These are phyloP conservation scores for Plutella xylostella DNA, from an alignment of 2,888 invertebrate genomes.

Conservation along the genomic window DNA sequence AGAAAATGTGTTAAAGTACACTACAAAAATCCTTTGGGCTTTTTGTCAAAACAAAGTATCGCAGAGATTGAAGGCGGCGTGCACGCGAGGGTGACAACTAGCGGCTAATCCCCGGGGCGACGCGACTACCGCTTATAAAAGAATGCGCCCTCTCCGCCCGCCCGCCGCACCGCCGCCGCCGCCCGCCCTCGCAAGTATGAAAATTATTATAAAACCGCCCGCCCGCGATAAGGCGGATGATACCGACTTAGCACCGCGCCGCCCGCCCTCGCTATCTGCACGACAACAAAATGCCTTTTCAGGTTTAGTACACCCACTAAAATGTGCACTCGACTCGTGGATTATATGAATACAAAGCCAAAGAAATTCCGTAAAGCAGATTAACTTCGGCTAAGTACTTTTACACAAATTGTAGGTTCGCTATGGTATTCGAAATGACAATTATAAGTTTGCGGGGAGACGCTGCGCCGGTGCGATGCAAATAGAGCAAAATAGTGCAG, in stretches of 20 bases:
- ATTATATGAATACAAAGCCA: background rate
- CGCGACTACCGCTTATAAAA: constrained; percentile 46
- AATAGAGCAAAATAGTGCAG: constrained; percentile 58
- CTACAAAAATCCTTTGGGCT: constrained; percentile 45
- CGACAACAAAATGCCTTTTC: constrained; percentile 51
- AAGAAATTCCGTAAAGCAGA: background rate
- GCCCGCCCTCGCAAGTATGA: constrained; percentile 36
- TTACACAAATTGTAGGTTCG: constrained; percentile 34
- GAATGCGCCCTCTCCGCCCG: constrained; percentile 16
- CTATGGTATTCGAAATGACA: constrained; percentile 64
- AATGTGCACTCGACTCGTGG: constrained; percentile 2
- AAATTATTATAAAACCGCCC: constrained; percentile 65
- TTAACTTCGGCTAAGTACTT: background rate
- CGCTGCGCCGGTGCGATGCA: constrained; percentile 46
- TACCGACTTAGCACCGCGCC: constrained; percentile 24
- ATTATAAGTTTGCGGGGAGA: constrained; percentile 54
- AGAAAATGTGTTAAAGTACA: constrained; percentile 22
- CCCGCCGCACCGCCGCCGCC: constrained; percentile 10
- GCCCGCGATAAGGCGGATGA: constrained; percentile 23
- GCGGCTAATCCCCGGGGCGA: constrained; percentile 29
- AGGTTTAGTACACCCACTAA: constrained; percentile 19
- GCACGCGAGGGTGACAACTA: constrained; percentile 48
- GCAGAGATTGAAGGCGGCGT: constrained; percentile 41
- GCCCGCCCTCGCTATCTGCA: constrained; percentile 44
- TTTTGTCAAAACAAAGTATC: constrained; percentile 29